Percentiles rank a stretch among this genome's conserved stretches.
These are phyloP conservation scores for Drosophila gaucha DNA, from an alignment of 2,888 invertebrate species.

Conservation along the genomic window DNA sequence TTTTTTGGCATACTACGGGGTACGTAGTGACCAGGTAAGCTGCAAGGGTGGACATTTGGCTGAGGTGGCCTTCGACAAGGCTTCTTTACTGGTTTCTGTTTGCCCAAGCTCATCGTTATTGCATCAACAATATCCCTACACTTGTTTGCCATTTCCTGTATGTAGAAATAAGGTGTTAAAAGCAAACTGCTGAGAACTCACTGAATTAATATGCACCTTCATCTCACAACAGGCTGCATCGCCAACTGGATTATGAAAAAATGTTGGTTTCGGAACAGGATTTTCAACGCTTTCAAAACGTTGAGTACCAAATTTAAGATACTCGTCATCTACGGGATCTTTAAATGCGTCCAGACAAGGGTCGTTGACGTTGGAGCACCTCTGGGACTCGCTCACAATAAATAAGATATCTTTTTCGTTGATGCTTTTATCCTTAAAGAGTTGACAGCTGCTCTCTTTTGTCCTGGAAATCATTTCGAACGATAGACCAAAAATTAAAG, in stretches of 20 bases:
- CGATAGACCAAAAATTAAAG: too few relatives aligned
- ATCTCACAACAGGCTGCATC: conserved; percentile 60
- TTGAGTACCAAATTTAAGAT: conserved; percentile 69
- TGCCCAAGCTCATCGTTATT: neutral
- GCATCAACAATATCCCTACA: conserved; percentile 36
- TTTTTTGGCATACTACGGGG: neutral
- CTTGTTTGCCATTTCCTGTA: conserved; percentile 52
- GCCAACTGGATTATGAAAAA: conserved; percentile 38
- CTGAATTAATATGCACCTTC: conserved; percentile 28
- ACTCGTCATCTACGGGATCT: conserved; percentile 30
- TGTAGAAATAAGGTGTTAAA: neutral
- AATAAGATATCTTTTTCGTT: conserved; percentile 73
- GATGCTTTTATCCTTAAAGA: conserved; percentile 63
- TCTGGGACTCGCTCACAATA: conserved; percentile 64
- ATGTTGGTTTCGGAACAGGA: conserved; percentile 41
- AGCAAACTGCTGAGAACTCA: neutral
- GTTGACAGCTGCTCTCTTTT: conserved; percentile 18
- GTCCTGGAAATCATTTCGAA: neutral
- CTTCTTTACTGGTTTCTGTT: neutral
- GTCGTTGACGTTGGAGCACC: conserved; percentile 46
- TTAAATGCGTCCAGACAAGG: conserved; percentile 40
- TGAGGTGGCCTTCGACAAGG: conserved; percentile 10
- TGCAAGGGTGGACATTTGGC: neutral
- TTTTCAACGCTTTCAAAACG: conserved; percentile 49
- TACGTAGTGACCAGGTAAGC: neutral